Evolutionary conservation across 2,797 vertebrate species (phyloP).

Genomic region (Valencia hispanica): DNA sequence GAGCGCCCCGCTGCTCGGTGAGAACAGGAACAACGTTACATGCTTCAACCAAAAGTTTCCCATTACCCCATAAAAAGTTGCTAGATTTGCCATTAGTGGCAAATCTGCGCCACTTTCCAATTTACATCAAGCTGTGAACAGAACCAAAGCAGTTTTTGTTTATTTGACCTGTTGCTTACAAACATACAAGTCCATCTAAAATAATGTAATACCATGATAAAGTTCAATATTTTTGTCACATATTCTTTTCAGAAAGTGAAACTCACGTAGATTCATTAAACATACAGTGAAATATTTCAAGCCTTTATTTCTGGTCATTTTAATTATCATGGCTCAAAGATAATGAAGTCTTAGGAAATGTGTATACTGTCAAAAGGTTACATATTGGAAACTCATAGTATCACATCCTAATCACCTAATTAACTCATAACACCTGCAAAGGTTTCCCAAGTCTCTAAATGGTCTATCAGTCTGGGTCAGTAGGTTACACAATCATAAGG

Average conservation of each 20-base stretch:
- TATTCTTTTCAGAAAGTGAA: background rate
- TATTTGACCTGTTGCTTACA: slow-evolving; percentile 8
- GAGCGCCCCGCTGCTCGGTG: too few species aligned
- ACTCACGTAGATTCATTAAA: background rate
- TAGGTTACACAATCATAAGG: background rate
- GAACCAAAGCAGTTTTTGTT: slow-evolving; percentile 17
- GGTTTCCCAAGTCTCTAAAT: background rate
- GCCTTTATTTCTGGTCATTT: background rate
- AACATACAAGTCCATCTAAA: background rate
- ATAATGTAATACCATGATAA: background rate
- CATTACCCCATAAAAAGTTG: too few species aligned
- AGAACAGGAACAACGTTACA: too few species aligned
- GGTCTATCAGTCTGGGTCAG: background rate
- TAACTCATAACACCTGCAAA: background rate
- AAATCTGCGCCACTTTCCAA: slow-evolving; percentile 1
- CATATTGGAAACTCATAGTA: background rate
- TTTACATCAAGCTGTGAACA: background rate
- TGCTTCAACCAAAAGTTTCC: too few species aligned
- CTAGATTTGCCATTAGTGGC: too few species aligned
- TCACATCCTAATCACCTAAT: background rate
- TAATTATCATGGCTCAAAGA: background rate
- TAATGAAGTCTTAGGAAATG: background rate
- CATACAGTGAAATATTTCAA: background rate
- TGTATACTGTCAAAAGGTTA: background rate
- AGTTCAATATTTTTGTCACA: background rate